These are phyloP conservation scores for Corythornis madagascariensis DNA, from an alignment of 2,113 vertebrate genomes.

Conservation along the genomic window DNA sequence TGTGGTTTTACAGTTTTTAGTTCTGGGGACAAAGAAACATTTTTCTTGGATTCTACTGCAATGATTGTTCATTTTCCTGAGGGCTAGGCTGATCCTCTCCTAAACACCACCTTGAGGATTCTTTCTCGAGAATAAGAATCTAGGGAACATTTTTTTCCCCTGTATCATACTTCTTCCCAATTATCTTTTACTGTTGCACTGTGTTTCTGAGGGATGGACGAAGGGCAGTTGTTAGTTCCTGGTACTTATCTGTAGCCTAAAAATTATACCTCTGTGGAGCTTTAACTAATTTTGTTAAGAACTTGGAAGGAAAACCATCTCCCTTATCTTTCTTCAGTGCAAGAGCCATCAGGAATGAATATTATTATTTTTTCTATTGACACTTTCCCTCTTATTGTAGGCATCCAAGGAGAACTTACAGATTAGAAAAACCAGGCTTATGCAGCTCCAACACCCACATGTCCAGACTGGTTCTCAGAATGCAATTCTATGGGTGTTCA, in stretches of 20 bases:
- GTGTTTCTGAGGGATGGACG: not conserved
- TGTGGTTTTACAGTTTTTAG: not conserved
- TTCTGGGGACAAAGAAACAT: not conserved
- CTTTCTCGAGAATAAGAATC: not conserved
- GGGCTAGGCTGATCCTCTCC: not conserved
- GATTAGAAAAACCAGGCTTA: not conserved
- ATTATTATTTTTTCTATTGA: not conserved
- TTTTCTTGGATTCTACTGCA: not conserved
- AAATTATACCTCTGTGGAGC: not conserved
- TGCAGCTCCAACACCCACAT: fast-evolving
- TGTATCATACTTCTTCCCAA: not conserved
- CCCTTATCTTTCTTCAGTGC: not conserved
- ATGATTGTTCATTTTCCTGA: not conserved
- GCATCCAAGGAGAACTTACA: not conserved
- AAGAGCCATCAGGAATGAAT: not conserved
- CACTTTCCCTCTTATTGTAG: not conserved
- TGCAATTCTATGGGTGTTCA: not conserved
- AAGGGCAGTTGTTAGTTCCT: not conserved
- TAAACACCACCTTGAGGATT: not conserved
- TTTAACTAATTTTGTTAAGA: not conserved
- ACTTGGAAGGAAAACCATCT: not conserved
- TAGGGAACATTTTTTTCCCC: not conserved
- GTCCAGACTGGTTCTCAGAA: not conserved
- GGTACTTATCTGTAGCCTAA: not conserved
- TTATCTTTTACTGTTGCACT: not conserved